Conservation (phyloP, 1,140 invertebrate genomes). For the Eupristina koningsbergeri region DNA sequence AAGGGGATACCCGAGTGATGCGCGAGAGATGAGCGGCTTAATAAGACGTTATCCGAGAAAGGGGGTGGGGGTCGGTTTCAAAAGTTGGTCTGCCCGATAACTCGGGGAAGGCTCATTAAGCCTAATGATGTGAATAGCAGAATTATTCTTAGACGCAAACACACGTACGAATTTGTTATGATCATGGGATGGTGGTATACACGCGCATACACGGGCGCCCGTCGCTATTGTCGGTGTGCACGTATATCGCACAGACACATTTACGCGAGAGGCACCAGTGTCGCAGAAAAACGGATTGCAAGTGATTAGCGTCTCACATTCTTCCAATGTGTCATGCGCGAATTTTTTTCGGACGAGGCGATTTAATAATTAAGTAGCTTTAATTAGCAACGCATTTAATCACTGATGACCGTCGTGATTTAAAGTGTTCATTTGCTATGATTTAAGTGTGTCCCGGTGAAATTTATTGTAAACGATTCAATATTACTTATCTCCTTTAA, state of each 20-base stretch:
- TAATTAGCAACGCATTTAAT: neutral
- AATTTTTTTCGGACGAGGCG: neutral
- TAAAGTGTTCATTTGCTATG: no score
- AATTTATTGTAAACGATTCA: no score
- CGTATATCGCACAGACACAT: neutral
- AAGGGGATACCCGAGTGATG: no score
- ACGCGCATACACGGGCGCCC: neutral
- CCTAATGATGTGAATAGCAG: constrained; percentile 60
- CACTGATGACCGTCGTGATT: no score
- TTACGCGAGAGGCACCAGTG: no score
- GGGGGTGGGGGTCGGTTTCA: neutral
- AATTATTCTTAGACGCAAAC: constrained; percentile 58
- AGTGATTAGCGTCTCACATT: neutral
- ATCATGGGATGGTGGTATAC: constrained; percentile 6
- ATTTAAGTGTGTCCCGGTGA: no score
- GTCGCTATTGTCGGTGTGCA: constrained; percentile 47
- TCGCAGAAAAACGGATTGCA: neutral
- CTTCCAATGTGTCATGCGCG: neutral
- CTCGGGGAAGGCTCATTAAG: constrained; percentile 60
- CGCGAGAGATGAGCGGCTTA: no score
- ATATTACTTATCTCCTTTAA: no score
- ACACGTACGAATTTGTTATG: constrained; percentile 67
- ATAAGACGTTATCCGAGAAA: neutral
- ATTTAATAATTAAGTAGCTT: constrained; percentile 1
- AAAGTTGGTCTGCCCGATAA: neutral